Percentiles rank a stretch among this genome's conserved stretches.
Evolutionary conservation across 2,113 vertebrate species (phyloP).

Genomic region (Columbina picui): DNA sequence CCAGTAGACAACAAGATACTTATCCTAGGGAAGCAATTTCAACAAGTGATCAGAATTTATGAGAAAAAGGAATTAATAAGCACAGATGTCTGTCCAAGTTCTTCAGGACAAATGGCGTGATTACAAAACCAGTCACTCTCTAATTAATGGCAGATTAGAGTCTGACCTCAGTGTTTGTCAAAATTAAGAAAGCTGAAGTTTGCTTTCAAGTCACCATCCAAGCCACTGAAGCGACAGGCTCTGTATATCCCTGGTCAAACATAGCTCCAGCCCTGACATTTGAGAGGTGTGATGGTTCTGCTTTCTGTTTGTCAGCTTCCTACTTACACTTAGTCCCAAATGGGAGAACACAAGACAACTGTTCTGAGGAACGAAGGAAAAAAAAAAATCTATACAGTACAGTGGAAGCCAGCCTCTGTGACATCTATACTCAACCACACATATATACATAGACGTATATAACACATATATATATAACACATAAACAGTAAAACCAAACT

Average conservation of each 20-base stretch:
- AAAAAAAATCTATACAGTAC: background rate
- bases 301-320: background rate
- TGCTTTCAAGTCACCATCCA: background rate
- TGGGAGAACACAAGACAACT: background rate
- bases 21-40: background rate
- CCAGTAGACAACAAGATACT: background rate
- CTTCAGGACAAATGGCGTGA: background rate
- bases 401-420: background rate
- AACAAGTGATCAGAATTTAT: background rate
- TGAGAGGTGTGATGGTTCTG: background rate
- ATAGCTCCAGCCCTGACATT: background rate
- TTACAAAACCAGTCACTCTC: background rate
- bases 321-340: background rate
- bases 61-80: background rate
- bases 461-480: too few relatives aligned
- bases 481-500: background rate
- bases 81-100: background rate
- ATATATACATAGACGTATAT: too few relatives aligned
- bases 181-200: background rate
- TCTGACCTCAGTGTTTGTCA: background rate
- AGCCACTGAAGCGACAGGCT: background rate
- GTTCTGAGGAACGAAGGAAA: background rate
- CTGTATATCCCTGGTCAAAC: background rate
- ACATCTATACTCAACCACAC: rapidly evolving
- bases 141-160: background rate